Evolutionary conservation across 2,888 invertebrate species (phyloP), one percentile per base, ranked within the genome.

Genomic region (Drosophila formosana): DNA sequence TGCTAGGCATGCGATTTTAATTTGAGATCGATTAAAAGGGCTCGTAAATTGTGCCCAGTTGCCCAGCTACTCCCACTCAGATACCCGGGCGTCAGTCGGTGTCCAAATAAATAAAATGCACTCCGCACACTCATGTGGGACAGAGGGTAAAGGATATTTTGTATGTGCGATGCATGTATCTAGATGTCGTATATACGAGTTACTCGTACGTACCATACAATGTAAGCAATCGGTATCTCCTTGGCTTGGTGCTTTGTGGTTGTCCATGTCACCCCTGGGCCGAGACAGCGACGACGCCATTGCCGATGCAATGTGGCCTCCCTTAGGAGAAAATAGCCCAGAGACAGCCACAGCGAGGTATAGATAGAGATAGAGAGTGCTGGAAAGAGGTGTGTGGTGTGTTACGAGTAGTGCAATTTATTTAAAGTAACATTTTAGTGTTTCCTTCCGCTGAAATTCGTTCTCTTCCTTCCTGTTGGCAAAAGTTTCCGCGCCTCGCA

Each of bases 401-500:
- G 60, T 50, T 63, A 52, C 71, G 63, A 75, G 74, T 78, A 82
- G 80, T 80, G 89, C 79, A 88, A 85, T 90, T 89, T 86, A 84
- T 90, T 81, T 82, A 85, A 86, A 87, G 85, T 82, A 89, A 87
- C 87, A 91, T 88, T 90, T 90, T 90, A 90, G 90, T 90, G 88
- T 86, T 90, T 90, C 91, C 90, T 90, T 90, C 90, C 90, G 89
- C 82, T 88, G 82, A 88, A 84, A 88, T 88, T 88, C 89, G 89
- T 83, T 82, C 82, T 88, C 83, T 91, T 91, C 90, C 89, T 91
- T 91, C 91, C 91, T 88, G 89, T 77, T 85, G 61, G 66, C 61
- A 63, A 64, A 61, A 66, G 68, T 76, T 72, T 74, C 53, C 53
- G 65, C 43, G 60, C 50, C 47, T 34, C 53, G 65, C 43, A 57